Evolutionary conservation across 2,113 vertebrate genomes (phyloP).

Genomic region (Hipposideros armiger): DNA sequence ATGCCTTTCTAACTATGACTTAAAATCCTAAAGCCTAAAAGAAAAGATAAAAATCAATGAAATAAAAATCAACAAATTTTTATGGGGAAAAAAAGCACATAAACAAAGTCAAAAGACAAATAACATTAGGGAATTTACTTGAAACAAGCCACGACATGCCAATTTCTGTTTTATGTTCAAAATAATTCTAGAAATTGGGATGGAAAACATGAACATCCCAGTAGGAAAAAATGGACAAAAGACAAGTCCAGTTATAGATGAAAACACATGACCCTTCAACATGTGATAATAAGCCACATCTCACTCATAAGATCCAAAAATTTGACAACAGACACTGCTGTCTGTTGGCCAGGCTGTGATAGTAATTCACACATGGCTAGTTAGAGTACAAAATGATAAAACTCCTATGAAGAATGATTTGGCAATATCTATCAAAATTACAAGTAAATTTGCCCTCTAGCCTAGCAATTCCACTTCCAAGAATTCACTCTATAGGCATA

Average conservation of each 20-base stretch:
- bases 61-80: neutral
- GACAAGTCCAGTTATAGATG: neutral
- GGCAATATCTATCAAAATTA: conserved; percentile 29
- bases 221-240: conserved; percentile 22
- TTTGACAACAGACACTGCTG: conserved; percentile 13
- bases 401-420: neutral
- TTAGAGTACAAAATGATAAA: conserved; percentile 1
- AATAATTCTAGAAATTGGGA: neutral
- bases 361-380: neutral
- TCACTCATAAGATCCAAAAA: conserved; percentile 20
- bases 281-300: neutral
- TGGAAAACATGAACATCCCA: neutral
- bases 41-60: neutral
- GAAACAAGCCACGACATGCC: neutral
- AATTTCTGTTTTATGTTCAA: neutral
- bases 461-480: neutral
- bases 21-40: conserved; percentile 11
- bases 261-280: conserved; percentile 32
- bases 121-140: neutral
- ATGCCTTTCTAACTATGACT: neutral
- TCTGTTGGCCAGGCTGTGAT: neutral
- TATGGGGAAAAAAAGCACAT: neutral
- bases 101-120: conserved; percentile 8
- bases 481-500: neutral
- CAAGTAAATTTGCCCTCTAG: neutral